These are phyloP conservation scores for Cercopithecus mona DNA, from an alignment of 2,113 vertebrate genomes.

Conservation along the genomic window DNA sequence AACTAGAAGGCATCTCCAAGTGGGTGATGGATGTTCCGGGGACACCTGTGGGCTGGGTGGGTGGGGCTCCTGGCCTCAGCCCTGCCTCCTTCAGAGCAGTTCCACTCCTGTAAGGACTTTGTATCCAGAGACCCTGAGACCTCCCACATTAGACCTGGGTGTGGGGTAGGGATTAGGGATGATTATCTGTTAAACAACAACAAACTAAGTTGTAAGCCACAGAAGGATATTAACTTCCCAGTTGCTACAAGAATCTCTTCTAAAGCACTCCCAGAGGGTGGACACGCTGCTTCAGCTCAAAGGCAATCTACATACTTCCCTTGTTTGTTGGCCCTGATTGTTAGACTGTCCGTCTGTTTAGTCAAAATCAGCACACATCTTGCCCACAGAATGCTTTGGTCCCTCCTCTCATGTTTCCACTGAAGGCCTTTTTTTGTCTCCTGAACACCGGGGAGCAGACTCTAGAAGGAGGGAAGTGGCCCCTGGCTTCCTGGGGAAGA, in stretches of 20 bases:
- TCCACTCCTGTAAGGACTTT: not conserved
- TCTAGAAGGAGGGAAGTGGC: not conserved
- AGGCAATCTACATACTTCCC: not conserved
- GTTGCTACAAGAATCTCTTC: not conserved
- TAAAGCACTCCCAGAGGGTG: not conserved
- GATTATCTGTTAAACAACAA: slow-evolving; percentile 34
- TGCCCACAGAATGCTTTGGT: not conserved
- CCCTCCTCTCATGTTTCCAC: not conserved
- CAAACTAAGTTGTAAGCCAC: not conserved
- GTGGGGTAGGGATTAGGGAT: not conserved
- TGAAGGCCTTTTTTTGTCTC: slow-evolving; percentile 38
- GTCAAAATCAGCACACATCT: not conserved
- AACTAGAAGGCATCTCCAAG: not conserved
- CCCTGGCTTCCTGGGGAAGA: not conserved
- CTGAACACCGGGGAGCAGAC: not conserved
- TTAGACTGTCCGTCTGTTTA: slow-evolving; percentile 1
- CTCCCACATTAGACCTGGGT: not conserved
- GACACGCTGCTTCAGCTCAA: not conserved
- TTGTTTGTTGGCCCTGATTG: not conserved
- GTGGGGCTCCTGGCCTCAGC: not conserved
- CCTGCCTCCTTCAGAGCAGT: not conserved
- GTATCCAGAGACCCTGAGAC: not conserved
- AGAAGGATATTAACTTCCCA: not conserved
- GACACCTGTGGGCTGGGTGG: not conserved
- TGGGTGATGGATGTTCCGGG: not conserved